Base-by-base conservation (phyloP, 2,113 vertebrate species). In the Pterophyllum scalare region DNA sequence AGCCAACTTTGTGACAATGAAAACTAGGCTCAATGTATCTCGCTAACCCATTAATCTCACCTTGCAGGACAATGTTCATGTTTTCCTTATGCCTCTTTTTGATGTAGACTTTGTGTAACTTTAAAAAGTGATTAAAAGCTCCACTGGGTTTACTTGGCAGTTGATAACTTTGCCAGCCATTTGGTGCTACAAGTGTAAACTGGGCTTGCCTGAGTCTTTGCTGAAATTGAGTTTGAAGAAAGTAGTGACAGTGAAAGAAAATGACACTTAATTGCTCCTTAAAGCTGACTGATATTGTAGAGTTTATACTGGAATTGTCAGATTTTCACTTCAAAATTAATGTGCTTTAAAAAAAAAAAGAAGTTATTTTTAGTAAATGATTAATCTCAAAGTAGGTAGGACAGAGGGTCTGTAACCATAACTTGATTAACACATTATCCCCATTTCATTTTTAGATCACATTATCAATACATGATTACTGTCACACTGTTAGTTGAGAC, bases 301-400 rank as follows among this genome's bases (percentile, higher is more conserved):
- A 10, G 26, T n/a, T 62, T 15, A 46, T 0, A 49, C 64, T 12
- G 38, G 64, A 40, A 26, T 70, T 70, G 40, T 70, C 19, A 70
- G 15, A 70, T 49, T 70, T 70, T 49, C 24, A 49, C 22, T 67
- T 67, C 40, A 4, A 8, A 2, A 46, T 19, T 46, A 67, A 67
- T 12, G n/a, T 49, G 22, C 15, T 67, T 28, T 65, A 67, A 9
- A 67, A 46, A 46, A 65, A 7, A 12, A 12, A 40, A 40, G 2
- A 10, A 43, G n/a, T 24, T 10, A 28, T 7, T 70, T 28, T 46
- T 46, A 19, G 15, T 2, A 70, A 26, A 19, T 28, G 33, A 33
- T 33, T 33, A 49, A 28, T 17, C 5, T 1, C 3, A 49, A 46
- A 70, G 7, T 49, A 49, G 40, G 11, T 26, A 0, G 2, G 43